Evolutionary conservation across 2,797 vertebrate genomes (phyloP).

Genomic region (Anguilla anguilla): DNA sequence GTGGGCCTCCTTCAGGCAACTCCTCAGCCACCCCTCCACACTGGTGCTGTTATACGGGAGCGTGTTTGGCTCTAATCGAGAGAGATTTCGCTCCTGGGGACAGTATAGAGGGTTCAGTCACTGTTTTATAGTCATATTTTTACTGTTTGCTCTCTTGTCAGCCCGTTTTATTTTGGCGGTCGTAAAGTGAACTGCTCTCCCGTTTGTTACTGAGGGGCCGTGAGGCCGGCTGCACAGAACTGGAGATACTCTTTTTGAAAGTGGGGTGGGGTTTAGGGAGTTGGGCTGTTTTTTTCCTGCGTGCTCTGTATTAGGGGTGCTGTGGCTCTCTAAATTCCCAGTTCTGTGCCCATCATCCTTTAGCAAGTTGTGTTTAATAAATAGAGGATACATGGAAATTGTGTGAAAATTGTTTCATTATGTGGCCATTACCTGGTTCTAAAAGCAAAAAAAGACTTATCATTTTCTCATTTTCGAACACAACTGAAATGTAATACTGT

Average conservation of each 20-base stretch:
- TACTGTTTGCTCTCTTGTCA: background rate
- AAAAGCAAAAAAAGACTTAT: too few species aligned
- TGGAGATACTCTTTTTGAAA: background rate
- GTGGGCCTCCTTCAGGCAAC: background rate
- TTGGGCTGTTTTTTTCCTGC: background rate
- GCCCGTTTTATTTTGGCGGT: background rate
- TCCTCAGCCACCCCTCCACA: background rate
- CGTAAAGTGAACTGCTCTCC: background rate
- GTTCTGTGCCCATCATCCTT: background rate
- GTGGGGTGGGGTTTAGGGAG: background rate
- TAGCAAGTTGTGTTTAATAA: too few species aligned
- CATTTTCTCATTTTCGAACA: too few species aligned
- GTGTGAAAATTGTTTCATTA: too few species aligned
- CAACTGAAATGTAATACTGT: too few species aligned
- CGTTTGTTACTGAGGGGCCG: background rate
- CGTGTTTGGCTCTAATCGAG: background rate
- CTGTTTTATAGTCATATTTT: background rate
- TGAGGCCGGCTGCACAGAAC: background rate
- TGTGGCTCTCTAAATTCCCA: background rate
- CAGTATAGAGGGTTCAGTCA: background rate
- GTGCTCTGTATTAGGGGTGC: background rate
- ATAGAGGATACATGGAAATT: too few species aligned
- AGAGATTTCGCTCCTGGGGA: background rate
- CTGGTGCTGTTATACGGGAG: background rate
- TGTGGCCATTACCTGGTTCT: too few species aligned